phyloP scores from a whole-genome alignment of 2,113 vertebrate genomes.

The Oenanthe melanoleuca region DNA sequence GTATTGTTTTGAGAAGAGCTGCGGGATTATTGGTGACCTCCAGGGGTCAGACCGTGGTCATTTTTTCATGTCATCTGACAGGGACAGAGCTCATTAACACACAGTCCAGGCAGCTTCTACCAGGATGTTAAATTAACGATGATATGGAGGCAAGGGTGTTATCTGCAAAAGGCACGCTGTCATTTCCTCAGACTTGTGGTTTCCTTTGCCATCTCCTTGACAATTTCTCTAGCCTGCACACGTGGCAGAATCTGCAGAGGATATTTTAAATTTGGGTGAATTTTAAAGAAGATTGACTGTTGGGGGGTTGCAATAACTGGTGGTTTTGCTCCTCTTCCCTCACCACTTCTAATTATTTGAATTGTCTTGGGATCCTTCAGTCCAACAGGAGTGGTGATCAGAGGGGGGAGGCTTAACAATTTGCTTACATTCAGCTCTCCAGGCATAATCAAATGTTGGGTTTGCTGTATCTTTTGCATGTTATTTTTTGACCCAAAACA shows the following conservation, averaged over 20 bases:
- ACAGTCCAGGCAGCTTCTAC: background rate
- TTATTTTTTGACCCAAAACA: slow-evolving; percentile 15
- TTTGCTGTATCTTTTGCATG: slow-evolving; percentile 16
- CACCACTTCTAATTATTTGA: background rate
- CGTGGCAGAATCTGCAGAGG: background rate
- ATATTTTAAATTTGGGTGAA: background rate
- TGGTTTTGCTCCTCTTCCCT: background rate
- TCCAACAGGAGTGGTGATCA: background rate
- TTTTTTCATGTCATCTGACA: slow-evolving; percentile 19
- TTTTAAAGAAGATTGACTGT: background rate
- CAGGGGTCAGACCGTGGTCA: background rate
- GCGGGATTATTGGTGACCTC: slow-evolving; percentile 25
- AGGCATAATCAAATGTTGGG: background rate
- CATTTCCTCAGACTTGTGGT: background rate
- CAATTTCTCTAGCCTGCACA: background rate
- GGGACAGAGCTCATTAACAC: slow-evolving; percentile 29
- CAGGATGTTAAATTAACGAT: slow-evolving; percentile 12
- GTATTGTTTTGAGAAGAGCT: background rate
- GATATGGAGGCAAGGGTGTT: background rate
- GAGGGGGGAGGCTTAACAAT: background rate
- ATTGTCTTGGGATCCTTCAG: slow-evolving; percentile 6
- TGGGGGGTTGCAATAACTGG: background rate
- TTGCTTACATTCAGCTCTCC: background rate
- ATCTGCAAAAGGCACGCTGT: background rate
- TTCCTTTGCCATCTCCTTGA: background rate